These are phyloP conservation scores for Calephelis nemesis DNA, from an alignment of 1,140 invertebrate species.

Conservation along the genomic window DNA sequence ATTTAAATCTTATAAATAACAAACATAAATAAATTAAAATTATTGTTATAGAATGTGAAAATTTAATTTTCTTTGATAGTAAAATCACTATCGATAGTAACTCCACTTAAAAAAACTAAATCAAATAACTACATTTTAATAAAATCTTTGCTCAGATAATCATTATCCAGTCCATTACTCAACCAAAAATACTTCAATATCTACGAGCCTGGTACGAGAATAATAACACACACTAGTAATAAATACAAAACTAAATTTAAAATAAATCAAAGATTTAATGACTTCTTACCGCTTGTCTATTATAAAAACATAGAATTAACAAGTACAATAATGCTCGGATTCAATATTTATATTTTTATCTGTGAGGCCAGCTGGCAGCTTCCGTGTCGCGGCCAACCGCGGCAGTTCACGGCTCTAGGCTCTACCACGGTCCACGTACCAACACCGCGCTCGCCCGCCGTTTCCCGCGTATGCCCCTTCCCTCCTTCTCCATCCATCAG, in stretches of 20 bases:
- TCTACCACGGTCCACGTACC: slow-evolving; percentile 9
- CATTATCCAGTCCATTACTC: no score
- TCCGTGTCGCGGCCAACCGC: slow-evolving; percentile 23
- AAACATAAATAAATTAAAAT: no score
- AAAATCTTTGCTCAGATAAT: no score
- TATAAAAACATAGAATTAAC: neutral
- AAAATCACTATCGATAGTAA: no score
- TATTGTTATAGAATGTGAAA: no score
- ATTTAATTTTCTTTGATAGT: no score
- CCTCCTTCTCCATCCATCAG: slow-evolving; percentile 63
- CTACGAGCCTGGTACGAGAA: neutral
- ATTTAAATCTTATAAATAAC: no score
- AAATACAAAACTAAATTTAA: neutral
- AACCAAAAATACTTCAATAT: no score
- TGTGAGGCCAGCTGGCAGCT: slow-evolving; percentile 20
- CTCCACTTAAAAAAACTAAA: no score
- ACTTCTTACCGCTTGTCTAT: slow-evolving; percentile 7
- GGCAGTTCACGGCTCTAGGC: slow-evolving; percentile 25
- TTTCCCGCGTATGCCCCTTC: slow-evolving; percentile 52
- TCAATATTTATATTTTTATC: slow-evolving; percentile 19
- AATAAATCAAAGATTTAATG: neutral
- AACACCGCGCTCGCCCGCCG: slow-evolving; percentile 41
- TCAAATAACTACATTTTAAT: no score
- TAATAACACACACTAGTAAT: neutral
- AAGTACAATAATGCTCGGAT: slow-evolving; percentile 30